These are phyloP conservation scores for Philantomba maxwellii DNA, from an alignment of 2,113 vertebrate species.

Conservation along the genomic window DNA sequence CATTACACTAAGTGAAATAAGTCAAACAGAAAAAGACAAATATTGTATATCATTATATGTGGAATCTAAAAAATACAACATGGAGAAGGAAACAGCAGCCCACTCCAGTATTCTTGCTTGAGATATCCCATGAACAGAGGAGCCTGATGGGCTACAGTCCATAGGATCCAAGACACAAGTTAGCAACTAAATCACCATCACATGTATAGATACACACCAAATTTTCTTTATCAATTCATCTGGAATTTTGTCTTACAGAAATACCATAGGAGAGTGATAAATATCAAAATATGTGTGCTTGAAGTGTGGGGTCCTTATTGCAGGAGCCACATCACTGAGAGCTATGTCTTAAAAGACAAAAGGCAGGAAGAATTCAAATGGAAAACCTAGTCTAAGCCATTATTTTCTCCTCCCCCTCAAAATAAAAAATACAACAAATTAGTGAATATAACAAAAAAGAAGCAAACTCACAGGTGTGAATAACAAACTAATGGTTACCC, in stretches of 20 bases:
- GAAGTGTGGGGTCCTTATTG: neutral
- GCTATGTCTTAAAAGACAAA: neutral
- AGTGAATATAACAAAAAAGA: neutral
- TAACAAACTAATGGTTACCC: neutral
- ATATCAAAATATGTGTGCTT: neutral
- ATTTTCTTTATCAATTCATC: neutral
- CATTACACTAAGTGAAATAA: neutral
- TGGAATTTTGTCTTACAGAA: neutral
- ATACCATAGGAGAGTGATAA: neutral
- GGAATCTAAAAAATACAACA: neutral
- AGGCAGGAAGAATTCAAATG: neutral
- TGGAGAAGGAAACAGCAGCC: neutral
- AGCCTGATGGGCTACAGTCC: neutral
- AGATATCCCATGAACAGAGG: neutral
- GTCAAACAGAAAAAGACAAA: neutral
- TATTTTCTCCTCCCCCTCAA: neutral
- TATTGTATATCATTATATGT: neutral
- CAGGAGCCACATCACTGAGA: neutral
- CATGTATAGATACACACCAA: neutral
- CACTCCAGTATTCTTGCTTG: neutral
- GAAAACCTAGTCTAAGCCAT: neutral
- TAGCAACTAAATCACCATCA: neutral
- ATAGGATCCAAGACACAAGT: neutral
- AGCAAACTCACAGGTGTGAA: neutral
- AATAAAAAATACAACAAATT: neutral